Percentiles rank a stretch among this genome's conserved stretches.
Evolutionary conservation across 2,797 vertebrate species (phyloP).

Genomic region (Capromys pilorides): DNA sequence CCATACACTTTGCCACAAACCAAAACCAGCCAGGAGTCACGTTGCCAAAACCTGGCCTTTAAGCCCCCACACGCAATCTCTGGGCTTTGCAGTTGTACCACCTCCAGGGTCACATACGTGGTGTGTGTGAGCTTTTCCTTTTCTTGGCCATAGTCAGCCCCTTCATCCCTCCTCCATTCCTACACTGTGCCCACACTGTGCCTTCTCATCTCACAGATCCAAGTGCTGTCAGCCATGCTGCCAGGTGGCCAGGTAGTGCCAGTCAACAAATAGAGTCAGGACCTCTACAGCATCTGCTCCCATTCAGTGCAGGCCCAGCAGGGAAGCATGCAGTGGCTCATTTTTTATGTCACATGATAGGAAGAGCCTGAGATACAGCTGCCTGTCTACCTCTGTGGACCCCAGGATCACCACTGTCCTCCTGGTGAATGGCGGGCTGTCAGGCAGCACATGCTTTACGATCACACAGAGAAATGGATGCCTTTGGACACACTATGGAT

Average conservation of each 20-base stretch:
- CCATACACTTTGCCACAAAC: not conserved
- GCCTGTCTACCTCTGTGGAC: not conserved
- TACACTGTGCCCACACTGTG: rapidly evolving
- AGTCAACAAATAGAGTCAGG: not conserved
- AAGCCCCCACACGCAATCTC: not conserved
- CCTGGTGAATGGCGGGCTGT: not conserved
- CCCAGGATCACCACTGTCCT: slow-evolving; percentile 22
- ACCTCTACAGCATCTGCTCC: not conserved
- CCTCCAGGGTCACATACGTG: too few species aligned
- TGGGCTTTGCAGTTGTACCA: rapidly evolving
- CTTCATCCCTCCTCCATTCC: not conserved
- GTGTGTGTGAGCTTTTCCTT: not conserved
- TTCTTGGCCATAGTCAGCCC: not conserved
- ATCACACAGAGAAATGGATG: not conserved
- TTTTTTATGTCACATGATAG: slow-evolving; percentile 46
- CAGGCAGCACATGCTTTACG: not conserved
- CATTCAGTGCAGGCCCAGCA: rapidly evolving
- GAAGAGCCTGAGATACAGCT: slow-evolving; percentile 13
- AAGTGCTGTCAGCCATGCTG: not conserved
- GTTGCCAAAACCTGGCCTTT: rapidly evolving
- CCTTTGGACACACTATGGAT: not conserved
- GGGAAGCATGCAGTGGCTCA: not conserved
- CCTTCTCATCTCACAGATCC: not conserved
- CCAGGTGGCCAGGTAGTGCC: not conserved
- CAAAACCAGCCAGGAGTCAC: not conserved